These are phyloP conservation scores for Clavelina lepadiformis DNA, from an alignment of 23 tunicate species.

Conservation along the genomic window DNA sequence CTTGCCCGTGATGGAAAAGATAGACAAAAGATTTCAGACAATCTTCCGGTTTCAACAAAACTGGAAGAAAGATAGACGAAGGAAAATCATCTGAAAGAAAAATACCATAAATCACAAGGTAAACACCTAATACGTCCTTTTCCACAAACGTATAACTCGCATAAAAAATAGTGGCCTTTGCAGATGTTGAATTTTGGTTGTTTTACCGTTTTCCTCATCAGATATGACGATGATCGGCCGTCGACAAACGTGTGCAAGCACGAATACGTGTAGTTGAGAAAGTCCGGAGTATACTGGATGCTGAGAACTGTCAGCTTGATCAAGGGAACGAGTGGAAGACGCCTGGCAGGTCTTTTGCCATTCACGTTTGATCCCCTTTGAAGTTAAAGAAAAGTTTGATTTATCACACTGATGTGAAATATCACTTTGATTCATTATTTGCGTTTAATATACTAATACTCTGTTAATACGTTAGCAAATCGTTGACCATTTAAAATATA, in stretches of 20 bases:
- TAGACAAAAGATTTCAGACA: constrained; percentile 17
- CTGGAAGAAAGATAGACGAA: constrained; percentile 20
- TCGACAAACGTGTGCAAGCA: constrained; percentile 5
- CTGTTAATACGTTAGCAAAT: no score
- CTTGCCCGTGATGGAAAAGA: background rate
- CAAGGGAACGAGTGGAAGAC: background rate
- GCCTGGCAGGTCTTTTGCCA: constrained; percentile 7
- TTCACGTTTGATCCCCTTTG: background rate
- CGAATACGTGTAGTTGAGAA: constrained; percentile 9
- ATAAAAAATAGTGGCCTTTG: background rate
- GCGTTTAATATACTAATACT: no score
- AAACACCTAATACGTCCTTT: background rate
- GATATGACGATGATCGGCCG: constrained; percentile 10
- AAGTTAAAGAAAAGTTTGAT: no score
- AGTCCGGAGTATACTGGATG: background rate
- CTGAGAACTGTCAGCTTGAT: background rate
- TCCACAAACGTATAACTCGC: background rate
- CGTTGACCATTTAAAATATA: background rate
- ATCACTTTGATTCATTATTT: no score
- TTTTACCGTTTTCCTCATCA: constrained; percentile 4
- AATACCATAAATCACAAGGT: background rate
- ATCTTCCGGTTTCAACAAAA: background rate
- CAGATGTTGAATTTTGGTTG: background rate
- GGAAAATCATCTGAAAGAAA: constrained; percentile 3
- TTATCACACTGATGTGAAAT: no score